phyloP scores from a whole-genome alignment of 2,797 vertebrate genomes.

The Neoniphon sammara region DNA sequence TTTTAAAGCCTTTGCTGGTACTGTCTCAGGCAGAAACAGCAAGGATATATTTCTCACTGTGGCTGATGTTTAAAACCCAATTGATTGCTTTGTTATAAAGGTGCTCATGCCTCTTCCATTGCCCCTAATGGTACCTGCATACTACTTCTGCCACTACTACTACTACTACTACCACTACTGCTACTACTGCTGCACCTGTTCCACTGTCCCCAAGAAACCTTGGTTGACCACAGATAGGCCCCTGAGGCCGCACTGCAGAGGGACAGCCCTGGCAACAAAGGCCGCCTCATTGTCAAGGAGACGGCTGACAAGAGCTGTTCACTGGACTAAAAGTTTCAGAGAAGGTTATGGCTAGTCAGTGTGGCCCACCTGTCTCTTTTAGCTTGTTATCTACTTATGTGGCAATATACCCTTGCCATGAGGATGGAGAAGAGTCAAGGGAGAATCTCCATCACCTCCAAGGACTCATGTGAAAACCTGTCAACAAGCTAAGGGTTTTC shows the following conservation, averaged over 20 bases:
- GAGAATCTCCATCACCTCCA: constrained; percentile 22
- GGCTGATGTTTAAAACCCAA: constrained; percentile 79
- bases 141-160: constrained; percentile 74
- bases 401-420: constrained; percentile 3
- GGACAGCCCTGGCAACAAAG: constrained; percentile 68
- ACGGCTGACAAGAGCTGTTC: constrained; percentile 59
- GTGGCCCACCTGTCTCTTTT: constrained; percentile 25
- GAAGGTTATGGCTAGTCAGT: constrained; percentile 45
- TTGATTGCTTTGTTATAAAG: constrained; percentile 84
- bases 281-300: constrained; percentile 63
- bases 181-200: constrained; percentile 70
- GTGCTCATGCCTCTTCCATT: constrained; percentile 82
- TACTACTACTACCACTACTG: constrained; percentile 48
- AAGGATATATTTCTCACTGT: constrained; percentile 71
- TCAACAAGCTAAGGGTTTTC: background rate
- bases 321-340: constrained; percentile 59
- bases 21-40: constrained; percentile 70
- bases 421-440: constrained; percentile 10
- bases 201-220: constrained; percentile 76
- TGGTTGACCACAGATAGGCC: constrained; percentile 75
- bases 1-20: constrained; percentile 69
- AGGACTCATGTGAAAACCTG: constrained; percentile 31
- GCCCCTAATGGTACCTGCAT: constrained; percentile 78
- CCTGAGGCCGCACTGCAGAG: constrained; percentile 70
- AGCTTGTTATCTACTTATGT: constrained; percentile 6